Percentiles rank a stretch among this genome's conserved stretches.
Evolutionary conservation across 2,797 vertebrate species (phyloP).

Genomic region (Oryzias dopingdopingensis): DNA sequence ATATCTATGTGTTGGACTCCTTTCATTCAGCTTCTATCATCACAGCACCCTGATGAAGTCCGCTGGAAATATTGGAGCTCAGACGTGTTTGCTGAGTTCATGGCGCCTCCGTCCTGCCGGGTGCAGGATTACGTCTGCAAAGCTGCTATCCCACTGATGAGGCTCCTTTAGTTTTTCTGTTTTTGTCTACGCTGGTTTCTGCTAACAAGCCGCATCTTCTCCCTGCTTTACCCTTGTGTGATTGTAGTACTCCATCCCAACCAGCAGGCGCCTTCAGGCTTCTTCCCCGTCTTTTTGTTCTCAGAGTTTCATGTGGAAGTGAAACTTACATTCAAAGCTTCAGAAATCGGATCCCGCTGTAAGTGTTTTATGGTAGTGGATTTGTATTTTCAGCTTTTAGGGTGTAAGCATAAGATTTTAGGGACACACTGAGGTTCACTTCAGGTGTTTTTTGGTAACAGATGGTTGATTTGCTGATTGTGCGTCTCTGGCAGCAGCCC

Average conservation of each 20-base stretch:
- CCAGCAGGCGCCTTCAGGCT: background rate
- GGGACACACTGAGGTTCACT: slow-evolving; percentile 9
- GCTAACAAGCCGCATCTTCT: slow-evolving; percentile 6
- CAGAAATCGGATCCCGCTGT: slow-evolving; percentile 2
- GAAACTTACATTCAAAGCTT: slow-evolving; percentile 1
- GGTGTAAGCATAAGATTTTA: slow-evolving; percentile 6
- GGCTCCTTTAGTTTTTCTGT: slow-evolving; percentile 1
- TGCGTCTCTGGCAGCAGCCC: background rate
- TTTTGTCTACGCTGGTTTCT: slow-evolving; percentile 15
- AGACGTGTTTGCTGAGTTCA: background rate
- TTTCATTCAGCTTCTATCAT: slow-evolving; percentile 13
- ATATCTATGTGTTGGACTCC: slow-evolving; percentile 9
- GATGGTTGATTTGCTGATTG: slow-evolving; percentile 15
- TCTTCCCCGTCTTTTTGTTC: slow-evolving; percentile 8
- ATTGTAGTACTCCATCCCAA: no score
- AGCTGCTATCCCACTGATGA: slow-evolving; percentile 3
- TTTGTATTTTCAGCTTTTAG: background rate
- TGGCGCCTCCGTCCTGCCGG: slow-evolving; percentile 7
- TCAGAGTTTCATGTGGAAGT: slow-evolving; percentile 11
- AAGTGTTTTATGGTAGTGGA: background rate
- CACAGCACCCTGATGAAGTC: background rate
- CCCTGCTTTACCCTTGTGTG: slow-evolving; percentile 5
- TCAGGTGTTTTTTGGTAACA: slow-evolving; percentile 2
- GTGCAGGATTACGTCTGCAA: slow-evolving; percentile 24
- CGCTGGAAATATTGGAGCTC: background rate